Percentiles rank a stretch among this genome's conserved stretches.
Conservation (phyloP, 2,113 vertebrate genomes). For the human (Homo sapiens) region GRCh38 chr6:113669001-113669500, state of each 20-base stretch:
- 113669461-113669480: background rate
- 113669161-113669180: background rate
- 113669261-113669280: slow-evolving; percentile 40
- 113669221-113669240: slow-evolving; percentile 56
- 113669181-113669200: slow-evolving; percentile 46
- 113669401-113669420: background rate
- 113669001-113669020: background rate
- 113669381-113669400: background rate
- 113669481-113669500: background rate
- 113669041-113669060: background rate
- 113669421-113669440: background rate
- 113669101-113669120: background rate
- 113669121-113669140: background rate
- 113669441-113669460: slow-evolving; percentile 30
- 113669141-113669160: background rate
- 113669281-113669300: slow-evolving; percentile 75
- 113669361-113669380: background rate
- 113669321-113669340: slow-evolving; percentile 38
- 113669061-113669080: background rate
- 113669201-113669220: slow-evolving; percentile 27
- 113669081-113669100: slow-evolving; percentile 14
- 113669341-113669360: slow-evolving; percentile 36
- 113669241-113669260: slow-evolving; percentile 21
- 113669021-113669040: background rate
- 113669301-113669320: slow-evolving; percentile 29